Evolutionary conservation across 2,888 invertebrate genomes (phyloP), one percentile per base, ranked within the genome.

Genomic region (Tenthredo amoena): DNA sequence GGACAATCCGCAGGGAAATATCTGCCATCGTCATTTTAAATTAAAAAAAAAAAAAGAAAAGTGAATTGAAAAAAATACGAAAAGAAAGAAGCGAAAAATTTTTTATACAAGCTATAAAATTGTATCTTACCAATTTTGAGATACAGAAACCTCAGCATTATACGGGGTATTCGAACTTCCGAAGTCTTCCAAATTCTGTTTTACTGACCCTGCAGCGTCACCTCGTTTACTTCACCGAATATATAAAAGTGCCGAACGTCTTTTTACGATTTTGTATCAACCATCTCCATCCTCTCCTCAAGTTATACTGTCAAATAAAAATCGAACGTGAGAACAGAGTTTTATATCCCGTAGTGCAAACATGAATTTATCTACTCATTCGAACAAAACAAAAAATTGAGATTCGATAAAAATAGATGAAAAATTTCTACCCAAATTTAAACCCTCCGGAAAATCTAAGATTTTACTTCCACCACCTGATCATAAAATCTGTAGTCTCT

Each of bases 241-340:
- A 68, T 26, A 43, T 74, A 15, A 43, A 77, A n/a, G 47, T 55
- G 34, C 34, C 77, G 34, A 77, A 77, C 50, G 77, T n/a, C 15
- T 77, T 77, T 77, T 77, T 50, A 77, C 77, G 77, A 47, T 77
- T 77, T 18, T 50, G 18, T 50, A 50, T 77, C 50, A 31, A 50
- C 77, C 77, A 21, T 12, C 31, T 15, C 5, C 12, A 6, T 26
- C 50, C 9, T 55, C 6, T 77, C 18, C 34, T n/a, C 47, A 12
- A 43, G 77, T 50, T 43, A 47, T 77, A 77, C 77, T 77, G 77
- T 77, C 77, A 34, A 31, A 77, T 77, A 77, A 77, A 77, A 77
- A 77, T 77, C 74, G 74, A 21, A 74, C 74, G 74, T 74, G 74
- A 74, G 10, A 74, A 74, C 40, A 21, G 18, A 26, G 31, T 55